A percentile compares a stretch with the other conserved stretches of the same genome.
Conservation (phyloP, 2,888 invertebrate species). For the Crepidodera aurea region DNA sequence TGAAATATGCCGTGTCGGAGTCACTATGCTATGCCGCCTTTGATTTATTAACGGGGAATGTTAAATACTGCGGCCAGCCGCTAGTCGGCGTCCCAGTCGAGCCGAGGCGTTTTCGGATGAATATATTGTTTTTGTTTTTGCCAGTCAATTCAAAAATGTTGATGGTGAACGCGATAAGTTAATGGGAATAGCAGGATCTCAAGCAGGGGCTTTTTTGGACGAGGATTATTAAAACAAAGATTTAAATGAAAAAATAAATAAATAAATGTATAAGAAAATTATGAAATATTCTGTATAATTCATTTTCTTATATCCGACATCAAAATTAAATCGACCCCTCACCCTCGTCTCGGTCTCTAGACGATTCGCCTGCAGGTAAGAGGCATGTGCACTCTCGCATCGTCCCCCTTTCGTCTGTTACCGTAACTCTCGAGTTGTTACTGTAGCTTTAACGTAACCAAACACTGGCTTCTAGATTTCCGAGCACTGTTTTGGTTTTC, state of each 20-base stretch:
- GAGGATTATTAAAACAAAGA: too few relatives aligned
- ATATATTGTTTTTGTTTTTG: constrained; percentile 1
- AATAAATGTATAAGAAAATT: too few relatives aligned
- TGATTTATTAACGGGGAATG: constrained; percentile 60
- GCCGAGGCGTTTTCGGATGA: constrained; percentile 2
- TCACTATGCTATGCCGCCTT: constrained; percentile 44
- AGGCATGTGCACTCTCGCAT: constrained; percentile 8
- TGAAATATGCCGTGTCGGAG: constrained; percentile 59
- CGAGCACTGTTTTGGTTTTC: constrained; percentile 63
- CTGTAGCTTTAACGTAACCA: constrained; percentile 56
- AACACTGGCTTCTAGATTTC: constrained; percentile 60
- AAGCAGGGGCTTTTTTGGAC: too few relatives aligned
- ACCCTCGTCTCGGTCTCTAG: neutral
- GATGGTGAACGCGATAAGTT: too few relatives aligned
- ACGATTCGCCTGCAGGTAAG: constrained; percentile 7
- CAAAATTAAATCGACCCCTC: neutral
- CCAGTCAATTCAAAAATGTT: neutral
- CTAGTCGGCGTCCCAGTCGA: constrained; percentile 11
- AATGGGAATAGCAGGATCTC: too few relatives aligned
- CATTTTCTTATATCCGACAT: neutral
- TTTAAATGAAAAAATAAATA: too few relatives aligned
- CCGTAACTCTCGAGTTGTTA: constrained; percentile 21
- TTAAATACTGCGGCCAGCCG: constrained; percentile 53
- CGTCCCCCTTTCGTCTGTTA: constrained; percentile 4
- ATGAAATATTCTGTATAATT: too few relatives aligned